Evolutionary conservation across 2,888 invertebrate species (phyloP).

Genomic region (Ophion costatus): DNA sequence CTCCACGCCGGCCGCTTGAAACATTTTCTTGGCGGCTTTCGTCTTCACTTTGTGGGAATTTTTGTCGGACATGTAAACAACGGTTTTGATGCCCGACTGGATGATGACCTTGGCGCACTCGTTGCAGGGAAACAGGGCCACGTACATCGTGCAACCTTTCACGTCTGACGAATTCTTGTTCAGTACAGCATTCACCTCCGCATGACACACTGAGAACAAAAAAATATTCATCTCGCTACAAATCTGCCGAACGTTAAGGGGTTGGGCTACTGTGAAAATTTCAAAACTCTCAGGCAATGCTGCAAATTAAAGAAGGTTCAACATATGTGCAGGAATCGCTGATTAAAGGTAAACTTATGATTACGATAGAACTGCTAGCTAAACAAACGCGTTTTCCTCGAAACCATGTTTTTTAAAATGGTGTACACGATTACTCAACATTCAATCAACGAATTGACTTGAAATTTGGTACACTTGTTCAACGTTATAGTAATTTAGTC

Average conservation of each 20-base stretch:
- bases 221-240: neutral
- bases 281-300: too few relatives aligned
- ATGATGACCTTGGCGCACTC: conserved; percentile 99
- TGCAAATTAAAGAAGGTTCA: too few relatives aligned
- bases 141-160: conserved; percentile 92
- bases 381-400: too few relatives aligned
- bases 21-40: conserved; percentile 92
- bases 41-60: conserved; percentile 88
- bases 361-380: too few relatives aligned
- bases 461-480: too few relatives aligned
- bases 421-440: too few relatives aligned
- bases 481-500: too few relatives aligned
- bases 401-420: too few relatives aligned
- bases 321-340: too few relatives aligned
- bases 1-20: conserved; percentile 90
- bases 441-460: too few relatives aligned
- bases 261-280: too few relatives aligned
- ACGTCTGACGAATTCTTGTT: conserved; percentile 94
- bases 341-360: too few relatives aligned
- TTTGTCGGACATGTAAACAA: conserved; percentile 93
- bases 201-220: conserved; percentile 93
- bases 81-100: conserved; percentile 93
- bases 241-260: neutral
- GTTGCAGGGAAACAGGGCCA: conserved; percentile 97
- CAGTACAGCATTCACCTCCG: conserved; percentile 98